Conservation (phyloP, 1,140 invertebrate genomes). For the Euborellia annulipes region DNA sequence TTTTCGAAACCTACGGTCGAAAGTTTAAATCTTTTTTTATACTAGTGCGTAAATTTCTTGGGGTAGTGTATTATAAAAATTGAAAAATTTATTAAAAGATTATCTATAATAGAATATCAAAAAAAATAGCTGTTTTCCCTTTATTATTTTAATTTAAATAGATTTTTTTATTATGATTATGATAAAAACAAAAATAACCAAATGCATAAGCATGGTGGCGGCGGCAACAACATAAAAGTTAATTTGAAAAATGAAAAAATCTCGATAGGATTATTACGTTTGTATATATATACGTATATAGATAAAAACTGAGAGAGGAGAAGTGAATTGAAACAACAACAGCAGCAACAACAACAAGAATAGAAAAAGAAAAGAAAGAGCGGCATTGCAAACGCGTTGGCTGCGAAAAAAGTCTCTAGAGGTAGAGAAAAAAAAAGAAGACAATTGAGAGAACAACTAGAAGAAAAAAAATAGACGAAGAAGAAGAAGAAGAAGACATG, state of each 20-base stretch:
- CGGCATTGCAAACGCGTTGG: background rate
- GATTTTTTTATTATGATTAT: background rate
- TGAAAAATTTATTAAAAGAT: no score
- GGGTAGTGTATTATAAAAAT: no score
- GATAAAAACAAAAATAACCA: background rate
- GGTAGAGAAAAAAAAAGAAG: background rate
- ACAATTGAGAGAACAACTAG: background rate
- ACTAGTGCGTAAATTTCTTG: no score
- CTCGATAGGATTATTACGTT: no score
- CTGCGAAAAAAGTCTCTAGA: background rate
- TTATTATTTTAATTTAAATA: no score
- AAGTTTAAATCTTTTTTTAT: no score
- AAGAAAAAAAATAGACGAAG: conserved; percentile 1
- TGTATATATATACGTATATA: no score
- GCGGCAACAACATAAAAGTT: background rate
- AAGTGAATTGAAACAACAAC: background rate
- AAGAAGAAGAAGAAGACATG: conserved; percentile 1
- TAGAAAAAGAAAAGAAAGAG: background rate
- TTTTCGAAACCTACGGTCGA: no score
- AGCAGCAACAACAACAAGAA: conserved; percentile 25
- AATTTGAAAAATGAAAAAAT: background rate
- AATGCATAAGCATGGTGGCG: background rate
- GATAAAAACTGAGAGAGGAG: background rate
- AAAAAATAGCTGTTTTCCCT: no score
- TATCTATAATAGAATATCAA: no score